Conservation (phyloP, 1,140 invertebrate genomes). For the Drosophila virilis region DNA sequence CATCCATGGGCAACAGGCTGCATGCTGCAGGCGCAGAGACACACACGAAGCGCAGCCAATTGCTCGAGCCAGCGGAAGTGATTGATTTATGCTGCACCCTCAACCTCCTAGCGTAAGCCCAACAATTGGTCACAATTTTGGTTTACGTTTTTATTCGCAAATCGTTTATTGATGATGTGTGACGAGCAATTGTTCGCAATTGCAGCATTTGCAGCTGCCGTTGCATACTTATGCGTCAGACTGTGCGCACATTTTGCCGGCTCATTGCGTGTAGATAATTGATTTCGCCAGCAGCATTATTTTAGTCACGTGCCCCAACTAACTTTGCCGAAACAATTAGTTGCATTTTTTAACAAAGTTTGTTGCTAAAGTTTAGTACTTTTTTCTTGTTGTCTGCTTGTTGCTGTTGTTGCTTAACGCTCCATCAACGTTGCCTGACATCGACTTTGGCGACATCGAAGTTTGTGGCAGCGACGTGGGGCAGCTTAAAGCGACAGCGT, state of each 20-base stretch:
- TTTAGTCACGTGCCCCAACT: slow-evolving; percentile 72
- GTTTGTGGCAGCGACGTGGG: slow-evolving; percentile 37
- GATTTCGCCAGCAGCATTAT: slow-evolving; percentile 58
- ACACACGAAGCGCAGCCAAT: slow-evolving; percentile 39
- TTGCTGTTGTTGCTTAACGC: slow-evolving; percentile 50
- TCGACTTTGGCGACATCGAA: slow-evolving; percentile 48
- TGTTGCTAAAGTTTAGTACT: slow-evolving; percentile 54
- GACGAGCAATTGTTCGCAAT: slow-evolving; percentile 55
- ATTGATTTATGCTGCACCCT: slow-evolving; percentile 68
- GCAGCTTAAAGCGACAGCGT: slow-evolving; percentile 29
- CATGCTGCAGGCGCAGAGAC: neutral
- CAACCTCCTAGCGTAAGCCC: slow-evolving; percentile 10
- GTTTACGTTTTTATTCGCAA: slow-evolving; percentile 59
- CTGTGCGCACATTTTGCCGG: slow-evolving; percentile 58
- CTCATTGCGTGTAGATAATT: slow-evolving; percentile 69
- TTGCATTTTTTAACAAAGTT: slow-evolving; percentile 53
- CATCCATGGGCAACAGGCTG: slow-evolving; percentile 23
- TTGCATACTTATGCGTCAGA: slow-evolving; percentile 22
- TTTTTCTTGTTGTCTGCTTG: slow-evolving; percentile 49
- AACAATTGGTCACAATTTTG: slow-evolving; percentile 66
- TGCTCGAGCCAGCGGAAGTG: slow-evolving; percentile 71
- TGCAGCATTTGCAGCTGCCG: slow-evolving; percentile 33
- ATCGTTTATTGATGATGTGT: slow-evolving; percentile 81
- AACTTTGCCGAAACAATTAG: slow-evolving; percentile 79
- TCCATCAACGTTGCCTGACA: slow-evolving; percentile 30